These are phyloP conservation scores for Nothocercus julius DNA, from an alignment of 2,113 vertebrate genomes.

Conservation along the genomic window DNA sequence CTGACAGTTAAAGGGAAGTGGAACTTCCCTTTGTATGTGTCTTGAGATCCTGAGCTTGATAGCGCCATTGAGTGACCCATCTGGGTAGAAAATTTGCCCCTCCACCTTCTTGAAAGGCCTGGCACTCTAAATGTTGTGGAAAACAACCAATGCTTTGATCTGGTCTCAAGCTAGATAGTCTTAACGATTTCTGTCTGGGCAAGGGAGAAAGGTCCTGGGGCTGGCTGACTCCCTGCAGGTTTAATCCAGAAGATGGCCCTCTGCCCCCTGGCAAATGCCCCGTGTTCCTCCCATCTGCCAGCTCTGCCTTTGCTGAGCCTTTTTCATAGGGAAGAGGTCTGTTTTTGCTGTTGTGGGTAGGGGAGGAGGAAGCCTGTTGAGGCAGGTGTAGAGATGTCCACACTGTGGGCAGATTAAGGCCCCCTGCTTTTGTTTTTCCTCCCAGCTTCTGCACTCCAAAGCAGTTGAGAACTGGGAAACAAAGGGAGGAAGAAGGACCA, in stretches of 20 bases:
- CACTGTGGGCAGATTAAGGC: background rate
- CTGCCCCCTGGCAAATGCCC: background rate
- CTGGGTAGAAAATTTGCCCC: background rate
- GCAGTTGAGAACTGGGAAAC: background rate
- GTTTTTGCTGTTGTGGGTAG: background rate
- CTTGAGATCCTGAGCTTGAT: background rate
- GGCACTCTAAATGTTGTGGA: background rate
- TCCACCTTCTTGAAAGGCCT: background rate
- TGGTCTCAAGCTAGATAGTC: background rate
- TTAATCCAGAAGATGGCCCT: background rate
- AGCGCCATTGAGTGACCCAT: background rate
- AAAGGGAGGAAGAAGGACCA: background rate
- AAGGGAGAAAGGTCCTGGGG: background rate
- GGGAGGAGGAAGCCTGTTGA: background rate
- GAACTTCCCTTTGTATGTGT: background rate
- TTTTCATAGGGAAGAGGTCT: rapidly evolving
- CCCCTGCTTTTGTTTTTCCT: too few species aligned
- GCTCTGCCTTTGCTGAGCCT: background rate
- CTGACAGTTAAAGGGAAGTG: background rate
- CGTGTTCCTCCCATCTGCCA: background rate
- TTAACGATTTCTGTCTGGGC: background rate
- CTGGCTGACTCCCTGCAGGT: background rate
- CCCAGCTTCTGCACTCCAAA: background rate
- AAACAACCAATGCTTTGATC: background rate
- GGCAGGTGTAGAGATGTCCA: background rate